phyloP scores from a whole-genome alignment of 2,113 vertebrate genomes.

The human (Homo sapiens) region GRCh38 chr13:53853501-53854000 shows the following conservation, averaged over 20 bases:
- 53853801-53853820: not conserved
- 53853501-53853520: not conserved
- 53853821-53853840: not conserved
- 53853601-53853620: not conserved
- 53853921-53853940: not conserved
- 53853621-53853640: not conserved
- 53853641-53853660: not conserved
- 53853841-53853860: not conserved
- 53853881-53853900: not conserved
- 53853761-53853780: not conserved
- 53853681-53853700: accelerated
- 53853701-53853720: not conserved
- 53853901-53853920: not conserved
- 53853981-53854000: not conserved
- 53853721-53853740: not conserved
- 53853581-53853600: not conserved
- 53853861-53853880: not conserved
- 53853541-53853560: not conserved
- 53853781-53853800: not conserved
- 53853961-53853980: not conserved
- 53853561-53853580: not conserved
- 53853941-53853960: not conserved
- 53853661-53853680: not conserved
- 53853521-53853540: not conserved
- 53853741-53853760: not conserved